Evolutionary conservation across 2,113 vertebrate genomes (phyloP), one percentile per base, ranked within the genome.

Genomic region (Onychorhynchus coronatus): DNA sequence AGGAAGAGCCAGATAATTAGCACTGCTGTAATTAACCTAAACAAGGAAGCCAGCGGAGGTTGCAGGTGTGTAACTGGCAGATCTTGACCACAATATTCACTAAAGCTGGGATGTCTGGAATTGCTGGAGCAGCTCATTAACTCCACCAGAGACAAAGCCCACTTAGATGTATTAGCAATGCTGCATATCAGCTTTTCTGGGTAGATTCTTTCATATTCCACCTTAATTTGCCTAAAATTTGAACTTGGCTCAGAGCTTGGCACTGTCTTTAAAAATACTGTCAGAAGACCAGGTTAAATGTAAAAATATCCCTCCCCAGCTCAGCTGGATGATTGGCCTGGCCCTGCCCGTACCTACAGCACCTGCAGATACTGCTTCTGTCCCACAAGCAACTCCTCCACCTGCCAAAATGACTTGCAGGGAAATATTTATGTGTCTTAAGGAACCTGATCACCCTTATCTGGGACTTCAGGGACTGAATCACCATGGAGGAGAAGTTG

Each of bases 81-180:
- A 4, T 72, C 35, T 14, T 19, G 20, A 21, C 30, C 50, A 18
- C 22, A 17, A 6, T 8, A 11, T 16, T 37, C 93, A n/a, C 68
- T 31, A 16, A 19, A 14, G 5, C 47, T 37, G 93, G 39, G 53
- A 6, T 55, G 23, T 19, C 35, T 31, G 41, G 53, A 33, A 39
- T 8, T 28, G 49, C 18, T 14, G 30, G 8, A 27, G 85, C 20
- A 49, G 31, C 70, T 84, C 33, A 10, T 42, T 25, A 42, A 28
- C 58, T 67, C 39, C 15, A 3, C 2, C 63, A 63, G 31, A 76
- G 58, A 11, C 22, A 12, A 59, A 76, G 53, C 44, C 31, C 67
- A 4, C 21, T 14, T 1, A 8, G 31, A 12, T 5, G 5, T 1
- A 1, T 1, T n/a, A 30, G 41, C 31, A 17, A 9, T 53, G 25